Percentiles rank a stretch among this genome's conserved stretches.
These are phyloP conservation scores for Catocala fraxini DNA, from an alignment of 2,888 invertebrate genomes.

Conservation along the genomic window DNA sequence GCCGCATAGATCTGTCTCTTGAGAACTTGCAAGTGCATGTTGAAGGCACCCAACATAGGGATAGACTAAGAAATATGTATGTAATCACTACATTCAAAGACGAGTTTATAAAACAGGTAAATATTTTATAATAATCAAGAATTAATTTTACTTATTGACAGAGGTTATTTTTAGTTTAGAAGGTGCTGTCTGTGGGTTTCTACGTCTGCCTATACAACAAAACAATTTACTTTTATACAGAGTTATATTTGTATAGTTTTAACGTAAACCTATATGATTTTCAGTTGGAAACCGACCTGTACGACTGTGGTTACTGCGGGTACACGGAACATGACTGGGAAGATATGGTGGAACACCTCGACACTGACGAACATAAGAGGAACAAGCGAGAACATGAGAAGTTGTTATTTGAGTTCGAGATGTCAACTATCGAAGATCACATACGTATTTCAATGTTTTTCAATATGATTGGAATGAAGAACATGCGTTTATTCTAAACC, in stretches of 20 bases:
- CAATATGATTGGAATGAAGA: too few relatives aligned
- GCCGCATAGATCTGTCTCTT: not conserved
- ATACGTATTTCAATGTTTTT: too few relatives aligned
- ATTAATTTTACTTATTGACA: too few relatives aligned
- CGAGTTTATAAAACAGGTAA: constrained; percentile 40
- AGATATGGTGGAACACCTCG: constrained; percentile 5
- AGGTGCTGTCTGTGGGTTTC: too few relatives aligned
- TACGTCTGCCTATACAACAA: too few relatives aligned
- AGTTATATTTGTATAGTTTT: too few relatives aligned
- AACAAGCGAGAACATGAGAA: not conserved
- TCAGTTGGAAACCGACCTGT: constrained; percentile 23
- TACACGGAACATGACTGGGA: not conserved
- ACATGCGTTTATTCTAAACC: too few relatives aligned
- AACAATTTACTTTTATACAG: too few relatives aligned
- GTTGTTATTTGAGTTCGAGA: not conserved
- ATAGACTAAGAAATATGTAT: not conserved
- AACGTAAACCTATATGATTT: constrained; percentile 4
- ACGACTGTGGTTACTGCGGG: constrained; percentile 5
- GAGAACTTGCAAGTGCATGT: constrained; percentile 19
- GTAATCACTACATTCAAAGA: constrained; percentile 23
- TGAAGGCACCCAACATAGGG: constrained; percentile 1
- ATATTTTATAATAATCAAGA: not conserved
- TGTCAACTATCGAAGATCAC: too few relatives aligned
- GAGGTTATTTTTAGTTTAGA: too few relatives aligned
- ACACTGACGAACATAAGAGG: constrained; percentile 2